phyloP scores from a whole-genome alignment of 2,113 vertebrate species.

The Podocnemis expansa region DNA sequence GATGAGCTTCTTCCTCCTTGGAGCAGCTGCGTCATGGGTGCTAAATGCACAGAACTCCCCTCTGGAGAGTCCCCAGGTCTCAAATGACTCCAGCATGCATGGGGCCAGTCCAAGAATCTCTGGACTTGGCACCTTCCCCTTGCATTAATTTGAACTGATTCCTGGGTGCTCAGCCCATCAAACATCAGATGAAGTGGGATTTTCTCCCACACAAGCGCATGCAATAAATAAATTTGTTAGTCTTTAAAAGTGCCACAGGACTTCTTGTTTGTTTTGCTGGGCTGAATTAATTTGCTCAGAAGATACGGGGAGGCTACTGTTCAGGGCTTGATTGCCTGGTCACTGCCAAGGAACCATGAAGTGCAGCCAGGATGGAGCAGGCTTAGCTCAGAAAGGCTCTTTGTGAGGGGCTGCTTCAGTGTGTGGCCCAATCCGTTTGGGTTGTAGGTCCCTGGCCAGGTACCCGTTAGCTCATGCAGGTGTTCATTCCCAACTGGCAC shows the following conservation, averaged over 20 bases:
- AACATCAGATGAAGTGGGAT: too few species aligned
- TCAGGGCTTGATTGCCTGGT: background rate
- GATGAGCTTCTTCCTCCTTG: fast-evolving
- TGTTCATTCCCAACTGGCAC: background rate
- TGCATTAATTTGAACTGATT: background rate
- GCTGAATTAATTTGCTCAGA: background rate
- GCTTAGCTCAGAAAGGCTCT: background rate
- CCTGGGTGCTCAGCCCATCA: background rate
- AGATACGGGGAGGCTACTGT: background rate
- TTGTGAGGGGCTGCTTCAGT: background rate
- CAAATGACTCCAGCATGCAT: fast-evolving
- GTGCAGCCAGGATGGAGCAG: too few species aligned
- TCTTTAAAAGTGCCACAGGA: too few species aligned
- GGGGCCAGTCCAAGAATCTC: background rate
- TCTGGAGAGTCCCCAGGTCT: too few species aligned
- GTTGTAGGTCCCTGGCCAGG: too few species aligned
- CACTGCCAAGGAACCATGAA: background rate
- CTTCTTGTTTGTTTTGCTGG: background rate
- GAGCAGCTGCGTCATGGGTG: fast-evolving
- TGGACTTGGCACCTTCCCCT: background rate
- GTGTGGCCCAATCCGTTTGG: background rate
- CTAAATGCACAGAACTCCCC: background rate
- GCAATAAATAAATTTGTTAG: too few species aligned
- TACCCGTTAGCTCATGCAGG: too few species aligned
- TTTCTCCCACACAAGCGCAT: too few species aligned